phyloP scores from a whole-genome alignment of 2,888 invertebrate species.

The Agrilus biguttatus region DNA sequence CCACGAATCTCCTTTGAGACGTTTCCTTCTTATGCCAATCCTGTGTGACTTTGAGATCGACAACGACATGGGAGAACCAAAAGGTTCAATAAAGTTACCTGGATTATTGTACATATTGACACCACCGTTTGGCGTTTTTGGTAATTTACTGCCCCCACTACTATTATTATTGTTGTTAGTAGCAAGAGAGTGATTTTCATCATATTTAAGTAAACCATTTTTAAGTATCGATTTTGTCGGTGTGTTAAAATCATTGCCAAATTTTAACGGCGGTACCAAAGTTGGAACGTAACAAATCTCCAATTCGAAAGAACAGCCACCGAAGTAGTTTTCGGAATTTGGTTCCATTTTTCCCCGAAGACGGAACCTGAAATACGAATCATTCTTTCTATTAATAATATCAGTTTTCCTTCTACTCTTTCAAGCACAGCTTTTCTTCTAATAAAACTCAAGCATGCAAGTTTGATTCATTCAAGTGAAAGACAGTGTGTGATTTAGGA shows the following conservation, averaged over 20 bases:
- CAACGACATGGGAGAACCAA: constrained; percentile 1
- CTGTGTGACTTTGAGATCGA: constrained; percentile 15
- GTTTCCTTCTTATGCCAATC: constrained; percentile 55
- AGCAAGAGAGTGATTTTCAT: neutral
- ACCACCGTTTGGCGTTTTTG: neutral
- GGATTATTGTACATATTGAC: neutral
- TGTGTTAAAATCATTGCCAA: constrained; percentile 2
- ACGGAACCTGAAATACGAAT: constrained; percentile 38
- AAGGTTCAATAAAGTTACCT: too few species aligned
- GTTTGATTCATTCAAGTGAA: too few species aligned
- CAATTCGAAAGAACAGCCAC: constrained; percentile 50
- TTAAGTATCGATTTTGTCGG: constrained; percentile 9
- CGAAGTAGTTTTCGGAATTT: constrained; percentile 17
- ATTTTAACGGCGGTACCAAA: constrained; percentile 13
- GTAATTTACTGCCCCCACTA: neutral
- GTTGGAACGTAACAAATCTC: constrained; percentile 45
- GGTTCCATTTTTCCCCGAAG: constrained; percentile 48
- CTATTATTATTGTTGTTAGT: neutral
- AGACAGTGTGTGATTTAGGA: too few species aligned
- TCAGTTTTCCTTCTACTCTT: too few species aligned
- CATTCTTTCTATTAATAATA: too few species aligned
- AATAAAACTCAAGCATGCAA: too few species aligned
- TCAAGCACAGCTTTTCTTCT: too few species aligned
- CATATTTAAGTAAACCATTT: constrained; percentile 10
- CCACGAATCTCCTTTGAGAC: constrained; percentile 67